Conservation (phyloP, 2,113 vertebrate species). For the Otocyon megalotis region DNA sequence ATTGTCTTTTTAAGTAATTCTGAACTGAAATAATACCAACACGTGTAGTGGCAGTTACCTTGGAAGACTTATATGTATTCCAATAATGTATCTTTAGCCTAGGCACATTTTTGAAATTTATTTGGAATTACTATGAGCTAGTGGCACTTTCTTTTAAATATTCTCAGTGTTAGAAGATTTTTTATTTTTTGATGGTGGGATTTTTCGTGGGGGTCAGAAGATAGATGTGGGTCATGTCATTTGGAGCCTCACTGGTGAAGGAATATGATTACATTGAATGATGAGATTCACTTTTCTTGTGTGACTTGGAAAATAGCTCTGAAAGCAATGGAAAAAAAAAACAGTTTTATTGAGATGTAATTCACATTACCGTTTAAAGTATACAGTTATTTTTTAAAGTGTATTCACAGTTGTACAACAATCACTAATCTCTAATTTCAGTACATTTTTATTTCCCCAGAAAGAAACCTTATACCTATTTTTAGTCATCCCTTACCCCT, state of each 20-base stretch:
- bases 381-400: background rate
- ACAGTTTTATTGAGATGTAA: background rate
- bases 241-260: background rate
- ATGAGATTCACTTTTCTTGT: slow-evolving; percentile 20
- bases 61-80: background rate
- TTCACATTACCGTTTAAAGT: slow-evolving; percentile 23
- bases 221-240: background rate
- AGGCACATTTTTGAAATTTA: background rate
- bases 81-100: background rate
- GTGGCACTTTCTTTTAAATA: background rate
- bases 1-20: slow-evolving; percentile 41
- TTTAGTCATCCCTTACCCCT: background rate
- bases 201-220: background rate
- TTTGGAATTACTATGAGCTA: background rate
- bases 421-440: background rate
- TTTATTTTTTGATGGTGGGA: background rate
- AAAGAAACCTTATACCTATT: background rate
- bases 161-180: background rate
- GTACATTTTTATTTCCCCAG: slow-evolving; percentile 31
- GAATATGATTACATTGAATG: background rate
- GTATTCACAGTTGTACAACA: background rate
- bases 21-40: background rate
- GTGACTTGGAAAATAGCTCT: background rate
- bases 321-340: slow-evolving; percentile 37
- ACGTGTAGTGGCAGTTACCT: background rate